These are phyloP conservation scores for Tipula vernalis DNA, from an alignment of 2,888 invertebrate species.

Conservation along the genomic window DNA sequence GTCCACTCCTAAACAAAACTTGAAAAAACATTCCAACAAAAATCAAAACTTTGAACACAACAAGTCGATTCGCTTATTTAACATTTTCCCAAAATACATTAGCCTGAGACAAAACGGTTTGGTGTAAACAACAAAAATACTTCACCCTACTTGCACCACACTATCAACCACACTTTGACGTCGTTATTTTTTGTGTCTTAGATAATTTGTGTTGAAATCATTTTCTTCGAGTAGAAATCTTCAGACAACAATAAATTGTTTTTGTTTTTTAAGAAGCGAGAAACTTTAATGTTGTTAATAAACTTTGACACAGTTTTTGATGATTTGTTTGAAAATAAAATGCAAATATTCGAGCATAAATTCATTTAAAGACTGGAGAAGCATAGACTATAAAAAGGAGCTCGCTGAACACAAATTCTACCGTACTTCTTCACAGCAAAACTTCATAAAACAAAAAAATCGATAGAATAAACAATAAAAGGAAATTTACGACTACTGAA, in stretches of 20 bases:
- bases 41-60: background rate
- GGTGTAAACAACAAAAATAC: background rate
- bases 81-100: background rate
- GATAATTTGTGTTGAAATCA: background rate
- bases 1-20: background rate
- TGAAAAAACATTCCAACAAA: background rate
- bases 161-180: background rate
- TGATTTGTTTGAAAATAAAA: background rate
- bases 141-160: background rate
- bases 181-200: background rate
- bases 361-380: no score
- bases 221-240: background rate
- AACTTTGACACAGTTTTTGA: background rate
- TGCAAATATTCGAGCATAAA: background rate
- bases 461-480: no score
- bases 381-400: background rate
- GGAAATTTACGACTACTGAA: no score
- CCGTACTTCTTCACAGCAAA: background rate
- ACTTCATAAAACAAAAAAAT: no score
- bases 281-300: background rate
- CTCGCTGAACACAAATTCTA: background rate
- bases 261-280: background rate
- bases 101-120: background rate
- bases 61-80: background rate
- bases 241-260: background rate